Base-by-base conservation (phyloP, 2,888 invertebrate species). In the Mystacides longicornis region DNA sequence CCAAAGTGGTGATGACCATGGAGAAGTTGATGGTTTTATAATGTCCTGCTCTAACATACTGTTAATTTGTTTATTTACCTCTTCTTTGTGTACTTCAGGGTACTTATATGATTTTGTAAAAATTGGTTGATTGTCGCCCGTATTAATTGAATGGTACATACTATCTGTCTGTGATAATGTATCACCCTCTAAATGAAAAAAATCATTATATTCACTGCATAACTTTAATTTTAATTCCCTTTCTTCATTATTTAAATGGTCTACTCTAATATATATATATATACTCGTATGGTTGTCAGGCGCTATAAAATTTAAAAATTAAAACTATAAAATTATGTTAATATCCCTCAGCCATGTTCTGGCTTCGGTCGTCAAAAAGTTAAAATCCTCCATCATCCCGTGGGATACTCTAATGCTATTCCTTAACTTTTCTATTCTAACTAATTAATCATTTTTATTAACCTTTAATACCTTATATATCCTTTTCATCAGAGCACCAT, bases 81-180 rank as follows among this genome's bases (percentile, higher is more conserved):
- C 69, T n/a, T 51, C 22, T 53, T 66, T 61, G 60, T 68, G 65
- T 22, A 64, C 59, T 22, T 65, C 62, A 0, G 69, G 70, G 53
- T 68, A 69, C 9, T 68, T 60, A 56, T 70, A 69, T 2, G 63
- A 62, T 63, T 68, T 67, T 0, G 65, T 58, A 49, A 64, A 65
- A 3, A 69, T 63, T 0, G 68, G 68, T 7, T 61, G 56, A 7
- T 62, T 45, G 20, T 45, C 45, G 4, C 45, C 48, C 22, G 31
- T 37, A 31, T 54, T 11, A 20, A 45, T 16, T 2, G 49, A 11
- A 54, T 54, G 16, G 9, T 2, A 31, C 27, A 45, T 23, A 11
- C 14, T 3, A n/a, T 55, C 53, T 5, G 64, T 65, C 14, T 49
- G 33, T 7, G 63, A 61, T 55, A 65, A 51, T 45, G 52, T 23